Evolutionary conservation across 1,140 invertebrate genomes (phyloP).

Genomic region (Temnothorax longispinosus): DNA sequence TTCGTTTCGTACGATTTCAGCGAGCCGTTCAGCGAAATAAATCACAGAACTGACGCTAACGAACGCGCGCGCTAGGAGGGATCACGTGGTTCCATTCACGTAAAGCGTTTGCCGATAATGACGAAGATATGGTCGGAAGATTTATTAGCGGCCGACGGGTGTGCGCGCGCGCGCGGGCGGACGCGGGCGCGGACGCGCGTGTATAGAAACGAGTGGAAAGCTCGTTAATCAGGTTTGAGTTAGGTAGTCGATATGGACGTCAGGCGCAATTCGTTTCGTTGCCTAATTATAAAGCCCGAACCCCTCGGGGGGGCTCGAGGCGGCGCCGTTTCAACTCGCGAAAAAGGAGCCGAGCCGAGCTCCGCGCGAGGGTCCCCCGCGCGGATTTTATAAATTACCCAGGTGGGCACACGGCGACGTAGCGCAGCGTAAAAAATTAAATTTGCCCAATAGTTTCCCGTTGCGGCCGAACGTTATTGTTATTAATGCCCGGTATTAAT

Average conservation of each 20-base stretch:
- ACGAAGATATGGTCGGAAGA: conserved; percentile 77
- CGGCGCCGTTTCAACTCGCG: conserved; percentile 75
- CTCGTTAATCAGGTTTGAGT: conserved; percentile 83
- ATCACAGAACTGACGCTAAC: conserved; percentile 64
- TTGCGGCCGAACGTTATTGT: conserved; percentile 68
- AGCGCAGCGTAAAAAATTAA: conserved; percentile 72
- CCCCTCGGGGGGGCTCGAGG: conserved; percentile 60
- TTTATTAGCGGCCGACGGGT: conserved; percentile 76
- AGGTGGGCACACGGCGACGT: conserved; percentile 25
- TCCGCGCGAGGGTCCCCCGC: conserved; percentile 52
- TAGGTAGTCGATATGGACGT: conserved; percentile 83
- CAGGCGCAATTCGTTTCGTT: conserved; percentile 83
- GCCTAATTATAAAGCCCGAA: conserved; percentile 83
- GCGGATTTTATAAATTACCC: conserved; percentile 76
- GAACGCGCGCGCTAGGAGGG: conserved; percentile 59
- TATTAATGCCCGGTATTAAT: conserved; percentile 74
- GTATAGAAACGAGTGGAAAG: conserved; percentile 78
- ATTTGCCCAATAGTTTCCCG: conserved; percentile 68
- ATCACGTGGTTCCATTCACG: conserved; percentile 68
- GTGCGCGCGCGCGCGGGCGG: conserved; percentile 7
- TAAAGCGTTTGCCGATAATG: conserved; percentile 72
- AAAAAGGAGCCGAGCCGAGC: conserved; percentile 24
- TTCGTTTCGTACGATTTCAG: conserved; percentile 53
- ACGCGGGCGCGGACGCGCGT: conserved; percentile 46
- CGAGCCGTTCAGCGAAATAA: conserved; percentile 64